These are phyloP conservation scores for Crotalus tigris DNA, from an alignment of 2,113 vertebrate genomes.

Conservation along the genomic window DNA sequence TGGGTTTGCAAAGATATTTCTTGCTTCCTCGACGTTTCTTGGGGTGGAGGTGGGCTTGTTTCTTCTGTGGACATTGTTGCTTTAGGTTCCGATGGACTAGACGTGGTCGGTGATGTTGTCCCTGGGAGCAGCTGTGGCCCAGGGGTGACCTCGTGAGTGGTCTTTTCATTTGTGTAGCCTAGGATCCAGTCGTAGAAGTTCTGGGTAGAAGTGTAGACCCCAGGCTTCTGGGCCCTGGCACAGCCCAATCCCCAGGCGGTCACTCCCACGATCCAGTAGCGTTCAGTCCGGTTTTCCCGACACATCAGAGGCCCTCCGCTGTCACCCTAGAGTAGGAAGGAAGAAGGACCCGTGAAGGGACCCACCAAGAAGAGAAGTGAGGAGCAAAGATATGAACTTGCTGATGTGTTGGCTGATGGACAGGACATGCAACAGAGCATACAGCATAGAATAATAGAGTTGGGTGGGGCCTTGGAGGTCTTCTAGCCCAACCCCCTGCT, in stretches of 20 bases:
- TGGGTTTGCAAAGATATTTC: background rate
- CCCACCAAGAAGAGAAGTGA: background rate
- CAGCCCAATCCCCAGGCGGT: slow-evolving; percentile 74
- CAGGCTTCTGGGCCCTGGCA: slow-evolving; percentile 65
- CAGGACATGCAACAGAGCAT: background rate
- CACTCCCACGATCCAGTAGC: slow-evolving; percentile 71
- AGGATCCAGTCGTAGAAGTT: slow-evolving; percentile 59
- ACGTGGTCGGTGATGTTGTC: no score
- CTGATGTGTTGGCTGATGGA: background rate
- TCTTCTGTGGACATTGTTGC: background rate
- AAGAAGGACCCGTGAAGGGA: background rate
- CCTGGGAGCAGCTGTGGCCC: background rate
- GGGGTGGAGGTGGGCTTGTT: background rate
- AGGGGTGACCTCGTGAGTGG: fast-evolving
- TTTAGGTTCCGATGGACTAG: background rate
- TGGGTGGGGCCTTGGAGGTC: background rate
- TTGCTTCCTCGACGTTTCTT: background rate
- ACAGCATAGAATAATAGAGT: background rate
- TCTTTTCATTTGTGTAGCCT: background rate
- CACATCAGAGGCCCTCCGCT: slow-evolving; percentile 80
- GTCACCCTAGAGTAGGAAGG: slow-evolving; percentile 66
- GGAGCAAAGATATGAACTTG: background rate
- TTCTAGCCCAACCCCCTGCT: background rate
- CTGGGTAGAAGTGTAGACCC: slow-evolving; percentile 71
- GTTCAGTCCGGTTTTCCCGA: slow-evolving; percentile 54